Evolutionary conservation across 2,797 vertebrate genomes (phyloP).

Genomic region (Pangasius larnaudii): DNA sequence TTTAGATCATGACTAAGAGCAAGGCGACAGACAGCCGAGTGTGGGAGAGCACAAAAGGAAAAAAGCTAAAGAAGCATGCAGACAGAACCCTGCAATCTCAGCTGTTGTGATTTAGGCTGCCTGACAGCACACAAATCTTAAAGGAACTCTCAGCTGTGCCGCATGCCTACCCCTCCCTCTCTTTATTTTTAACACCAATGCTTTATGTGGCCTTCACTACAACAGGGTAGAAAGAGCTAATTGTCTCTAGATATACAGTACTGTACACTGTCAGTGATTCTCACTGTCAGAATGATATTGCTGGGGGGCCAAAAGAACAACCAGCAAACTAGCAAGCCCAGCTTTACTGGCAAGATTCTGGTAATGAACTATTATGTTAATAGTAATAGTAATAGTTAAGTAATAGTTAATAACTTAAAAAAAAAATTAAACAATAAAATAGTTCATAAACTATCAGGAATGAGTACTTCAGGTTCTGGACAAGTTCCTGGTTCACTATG

Average conservation of each 20-base stretch:
- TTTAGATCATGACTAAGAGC: conserved; percentile 22
- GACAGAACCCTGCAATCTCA: conserved; percentile 77
- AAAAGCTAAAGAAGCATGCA: conserved; percentile 34
- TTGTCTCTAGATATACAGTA: conserved; percentile 64
- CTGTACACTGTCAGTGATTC: neutral
- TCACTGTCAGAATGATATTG: neutral
- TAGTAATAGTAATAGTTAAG: no score
- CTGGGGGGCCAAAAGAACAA: neutral
- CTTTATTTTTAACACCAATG: conserved; percentile 81
- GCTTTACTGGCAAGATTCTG: neutral
- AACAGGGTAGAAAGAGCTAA: conserved; percentile 56
- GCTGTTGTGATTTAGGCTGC: conserved; percentile 83
- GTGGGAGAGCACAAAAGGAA: conserved; percentile 34
- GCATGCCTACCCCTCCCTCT: conserved; percentile 73
- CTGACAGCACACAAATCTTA: conserved; percentile 77
- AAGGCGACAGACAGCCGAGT: conserved; percentile 46
- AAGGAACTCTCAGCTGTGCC: conserved; percentile 83
- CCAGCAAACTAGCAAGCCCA: neutral
- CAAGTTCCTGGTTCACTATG: neutral
- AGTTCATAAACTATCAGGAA: neutral
- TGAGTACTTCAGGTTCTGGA: neutral
- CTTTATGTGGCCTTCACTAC: conserved; percentile 64
- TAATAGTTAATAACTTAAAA: no score
- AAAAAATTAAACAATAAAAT: neutral
- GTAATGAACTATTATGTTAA: neutral